A percentile compares a stretch with the other conserved stretches of the same genome.
Conservation (phyloP, 2,797 vertebrate species). For the Rhinella marina region DNA sequence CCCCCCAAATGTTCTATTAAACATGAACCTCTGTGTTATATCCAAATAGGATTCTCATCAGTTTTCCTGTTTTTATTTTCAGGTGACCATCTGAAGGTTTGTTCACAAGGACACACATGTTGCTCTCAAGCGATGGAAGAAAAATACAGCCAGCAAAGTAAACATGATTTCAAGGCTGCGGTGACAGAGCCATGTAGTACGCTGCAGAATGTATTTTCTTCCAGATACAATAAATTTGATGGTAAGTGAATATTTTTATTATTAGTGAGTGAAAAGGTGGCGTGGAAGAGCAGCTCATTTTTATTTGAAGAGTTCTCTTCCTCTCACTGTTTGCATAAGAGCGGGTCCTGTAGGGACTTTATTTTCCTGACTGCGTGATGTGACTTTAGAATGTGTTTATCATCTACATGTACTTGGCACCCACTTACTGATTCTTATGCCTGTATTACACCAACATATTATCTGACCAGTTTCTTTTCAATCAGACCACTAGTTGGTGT, state of each 20-base stretch:
- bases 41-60: not conserved
- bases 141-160: slow-evolving; percentile 91
- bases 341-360: too few relatives aligned
- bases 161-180: slow-evolving; percentile 87
- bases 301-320: too few relatives aligned
- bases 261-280: not conserved
- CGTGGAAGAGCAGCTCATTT: too few relatives aligned
- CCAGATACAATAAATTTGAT: slow-evolving; percentile 93
- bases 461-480: too few relatives aligned
- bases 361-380: too few relatives aligned
- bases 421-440: too few relatives aligned
- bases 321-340: too few relatives aligned
- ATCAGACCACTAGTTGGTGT: too few relatives aligned
- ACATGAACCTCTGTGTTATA: not conserved
- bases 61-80: slow-evolving; percentile 64
- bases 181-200: slow-evolving; percentile 84
- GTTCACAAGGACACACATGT: slow-evolving; percentile 91
- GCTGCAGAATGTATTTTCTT: slow-evolving; percentile 87
- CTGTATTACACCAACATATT: too few relatives aligned
- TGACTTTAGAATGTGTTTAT: too few relatives aligned
- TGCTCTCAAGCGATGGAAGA: slow-evolving; percentile 98
- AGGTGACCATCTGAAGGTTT: slow-evolving; percentile 94
- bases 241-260: slow-evolving; percentile 78
- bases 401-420: too few relatives aligned
- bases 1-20: not conserved